These are phyloP conservation scores for Autographa gamma DNA, from an alignment of 2,888 invertebrate species.

Conservation along the genomic window DNA sequence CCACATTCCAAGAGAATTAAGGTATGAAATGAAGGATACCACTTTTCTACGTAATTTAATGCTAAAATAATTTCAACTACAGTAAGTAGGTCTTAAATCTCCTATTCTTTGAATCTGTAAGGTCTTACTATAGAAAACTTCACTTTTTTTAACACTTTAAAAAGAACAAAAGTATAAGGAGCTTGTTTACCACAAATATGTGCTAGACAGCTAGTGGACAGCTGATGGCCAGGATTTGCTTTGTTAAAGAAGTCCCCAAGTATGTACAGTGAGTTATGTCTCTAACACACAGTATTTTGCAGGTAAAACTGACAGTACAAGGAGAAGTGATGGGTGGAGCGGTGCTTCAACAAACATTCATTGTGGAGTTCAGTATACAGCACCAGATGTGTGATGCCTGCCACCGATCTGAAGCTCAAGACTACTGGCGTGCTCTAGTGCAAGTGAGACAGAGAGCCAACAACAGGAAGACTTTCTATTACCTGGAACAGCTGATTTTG, in stretches of 20 bases:
- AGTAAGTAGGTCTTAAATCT: too few relatives aligned
- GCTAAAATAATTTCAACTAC: too few relatives aligned
- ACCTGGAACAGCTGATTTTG: conserved; percentile 98
- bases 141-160: too few relatives aligned
- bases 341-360: conserved; percentile 97
- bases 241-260: neutral
- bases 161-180: too few relatives aligned
- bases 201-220: too few relatives aligned
- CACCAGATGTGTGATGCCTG: conserved; percentile 99
- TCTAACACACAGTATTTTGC: conserved; percentile 26
- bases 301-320: conserved; percentile 97
- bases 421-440: conserved; percentile 98
- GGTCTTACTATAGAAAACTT: too few relatives aligned
- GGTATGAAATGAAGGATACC: conserved; percentile 78
- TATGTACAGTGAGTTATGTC: neutral
- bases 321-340: conserved; percentile 97
- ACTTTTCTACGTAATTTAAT: too few relatives aligned
- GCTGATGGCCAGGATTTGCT: neutral
- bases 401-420: conserved; percentile 98
- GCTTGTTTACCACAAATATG: too few relatives aligned
- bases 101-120: too few relatives aligned
- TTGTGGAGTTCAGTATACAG: conserved; percentile 97
- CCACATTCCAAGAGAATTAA: conserved; percentile 99
- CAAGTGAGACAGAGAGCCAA: conserved; percentile 96
- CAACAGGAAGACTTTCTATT: conserved; percentile 99